Base-by-base conservation (phyloP, 2,888 invertebrate genomes). In the Unio delphinus region DNA sequence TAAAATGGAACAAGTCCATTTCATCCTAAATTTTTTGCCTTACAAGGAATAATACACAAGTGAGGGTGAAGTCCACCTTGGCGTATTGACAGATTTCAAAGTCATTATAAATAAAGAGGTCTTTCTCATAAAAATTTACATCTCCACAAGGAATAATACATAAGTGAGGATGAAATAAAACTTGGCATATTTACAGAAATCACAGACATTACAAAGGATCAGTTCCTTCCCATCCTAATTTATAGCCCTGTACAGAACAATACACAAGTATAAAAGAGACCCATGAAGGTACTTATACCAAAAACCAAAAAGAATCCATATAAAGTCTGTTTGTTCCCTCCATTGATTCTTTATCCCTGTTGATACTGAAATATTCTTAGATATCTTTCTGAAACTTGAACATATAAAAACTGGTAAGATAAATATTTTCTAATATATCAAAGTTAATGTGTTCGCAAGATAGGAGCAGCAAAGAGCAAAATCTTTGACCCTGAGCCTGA, bases 151-250 rank as follows among this genome's bases (percentile, higher is more conserved):
- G 87, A 96, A 97, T 0, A 96, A 95, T 30, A 96, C 94, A 6
- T 96, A 97, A 8, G 94, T 94, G 70, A 98, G 92, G 17, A 95
- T 96, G 91, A 97, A 96, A 91, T 99, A 99, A 90, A 99, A 98
- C 91, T 99, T 98, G 56, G 98, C 99, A 91, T 99, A 99, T 91
- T 99, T 99, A 92, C 99, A 99, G 92, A 97, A 99, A 1, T 99
- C 99, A 90, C 99, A 99, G 5, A 98, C 95, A 90, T 98, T 98
- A 88, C 99, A 99, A 34, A 99, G 92, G 93, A 99, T 99, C 0
- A 99, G 99, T 91, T 99, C 99, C 90, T 98, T 97, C 90, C 98
- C 98, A 89, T 98, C 98, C 90, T 99, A 99, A 91, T 99, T 99
- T 83, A 99, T 99, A 0, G 98, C 97, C 34, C 97, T 95, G 87